A percentile compares a stretch with the other conserved stretches of the same genome.
phyloP scores from a whole-genome alignment of 2,113 vertebrate genomes.

The Pseudorasbora parva region DNA sequence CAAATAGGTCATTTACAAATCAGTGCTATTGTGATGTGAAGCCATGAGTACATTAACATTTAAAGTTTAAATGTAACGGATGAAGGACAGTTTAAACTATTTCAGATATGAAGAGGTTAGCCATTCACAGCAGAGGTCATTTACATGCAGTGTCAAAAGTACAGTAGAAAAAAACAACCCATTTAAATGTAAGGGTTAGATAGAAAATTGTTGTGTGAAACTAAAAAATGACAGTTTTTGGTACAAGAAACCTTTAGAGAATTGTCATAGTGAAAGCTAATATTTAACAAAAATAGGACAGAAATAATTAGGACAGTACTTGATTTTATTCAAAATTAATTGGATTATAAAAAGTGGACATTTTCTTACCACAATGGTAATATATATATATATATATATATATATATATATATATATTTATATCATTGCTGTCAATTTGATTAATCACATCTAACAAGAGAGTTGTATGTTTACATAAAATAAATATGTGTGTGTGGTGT shows the following conservation, averaged over 20 bases:
- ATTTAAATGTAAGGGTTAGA: background rate
- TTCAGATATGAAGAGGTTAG: background rate
- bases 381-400: too few relatives aligned
- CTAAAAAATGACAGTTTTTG: background rate
- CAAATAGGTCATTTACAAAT: slow-evolving; percentile 12
- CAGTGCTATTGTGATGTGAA: background rate
- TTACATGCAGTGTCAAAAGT: background rate
- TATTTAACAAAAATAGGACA: background rate
- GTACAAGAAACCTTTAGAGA: background rate
- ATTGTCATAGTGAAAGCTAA: background rate
- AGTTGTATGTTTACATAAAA: too few relatives aligned
- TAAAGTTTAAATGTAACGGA: background rate
- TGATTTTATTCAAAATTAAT: too few relatives aligned
- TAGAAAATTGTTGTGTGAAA: background rate
- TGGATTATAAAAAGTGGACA: too few relatives aligned
- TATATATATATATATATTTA: too few relatives aligned
- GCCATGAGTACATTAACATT: slow-evolving; percentile 8
- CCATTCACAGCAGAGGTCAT: background rate
- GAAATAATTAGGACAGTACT: too few relatives aligned
- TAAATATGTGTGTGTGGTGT: too few relatives aligned
- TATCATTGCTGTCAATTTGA: too few relatives aligned
- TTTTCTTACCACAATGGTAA: too few relatives aligned
- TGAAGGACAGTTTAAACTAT: background rate
- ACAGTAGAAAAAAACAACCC: background rate
- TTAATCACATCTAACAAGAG: too few relatives aligned